A percentile compares a stretch with the other conserved stretches of the same genome.
Evolutionary conservation across 2,888 invertebrate species (phyloP).

Genomic region (Globia sparganii): DNA sequence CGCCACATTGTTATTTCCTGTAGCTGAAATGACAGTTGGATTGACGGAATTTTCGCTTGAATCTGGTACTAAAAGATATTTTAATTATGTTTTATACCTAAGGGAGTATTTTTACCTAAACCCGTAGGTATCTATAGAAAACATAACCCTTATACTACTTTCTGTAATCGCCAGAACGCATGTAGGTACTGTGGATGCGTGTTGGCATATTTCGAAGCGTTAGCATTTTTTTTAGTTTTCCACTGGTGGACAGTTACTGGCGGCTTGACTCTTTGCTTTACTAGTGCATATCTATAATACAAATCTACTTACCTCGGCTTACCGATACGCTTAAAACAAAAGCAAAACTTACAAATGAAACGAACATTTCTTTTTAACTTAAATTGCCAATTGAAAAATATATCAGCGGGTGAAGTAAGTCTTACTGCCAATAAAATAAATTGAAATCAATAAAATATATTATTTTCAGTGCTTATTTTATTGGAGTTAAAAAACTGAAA

Average conservation of each 20-base stretch:
- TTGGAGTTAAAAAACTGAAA: neutral
- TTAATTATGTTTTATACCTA: neutral
- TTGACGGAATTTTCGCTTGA: neutral
- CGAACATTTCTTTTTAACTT: conserved; percentile 6
- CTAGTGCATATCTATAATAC: neutral
- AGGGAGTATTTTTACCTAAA: neutral
- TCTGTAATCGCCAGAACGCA: neutral
- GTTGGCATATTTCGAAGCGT: neutral
- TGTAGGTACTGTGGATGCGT: neutral
- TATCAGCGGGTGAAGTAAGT: neutral
- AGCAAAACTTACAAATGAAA: neutral
- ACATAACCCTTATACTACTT: neutral
- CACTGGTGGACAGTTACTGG: too few species aligned
- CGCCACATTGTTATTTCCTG: neutral
- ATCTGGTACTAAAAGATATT: neutral
- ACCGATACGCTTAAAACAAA: conserved; percentile 1
- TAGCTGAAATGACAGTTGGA: neutral
- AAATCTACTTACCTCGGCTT: conserved; percentile 12
- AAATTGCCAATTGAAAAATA: conserved; percentile 1
- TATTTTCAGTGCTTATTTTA: neutral
- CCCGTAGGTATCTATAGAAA: neutral
- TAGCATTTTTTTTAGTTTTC: neutral
- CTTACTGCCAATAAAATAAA: conserved; percentile 15
- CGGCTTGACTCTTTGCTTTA: neutral
- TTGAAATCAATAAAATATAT: conserved; percentile 17